Evolutionary conservation across 2,113 vertebrate species (phyloP).

Genomic region (Pachypanchax playfairii): DNA sequence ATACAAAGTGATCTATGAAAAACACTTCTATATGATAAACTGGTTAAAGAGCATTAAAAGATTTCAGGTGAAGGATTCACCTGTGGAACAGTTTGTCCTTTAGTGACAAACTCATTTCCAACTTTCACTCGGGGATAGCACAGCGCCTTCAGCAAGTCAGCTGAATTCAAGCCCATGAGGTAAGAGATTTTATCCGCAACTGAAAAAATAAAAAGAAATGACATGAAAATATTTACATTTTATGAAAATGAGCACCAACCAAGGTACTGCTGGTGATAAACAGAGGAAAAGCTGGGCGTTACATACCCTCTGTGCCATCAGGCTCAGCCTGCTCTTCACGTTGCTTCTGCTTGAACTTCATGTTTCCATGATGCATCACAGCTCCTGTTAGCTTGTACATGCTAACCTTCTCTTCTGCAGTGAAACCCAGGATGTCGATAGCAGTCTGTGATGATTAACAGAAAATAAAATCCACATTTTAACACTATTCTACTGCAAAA

Average conservation of each 20-base stretch:
- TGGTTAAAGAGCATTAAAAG: background rate
- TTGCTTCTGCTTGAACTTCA: slow-evolving; percentile 94
- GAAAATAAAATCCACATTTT: too few species aligned
- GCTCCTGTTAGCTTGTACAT: slow-evolving; percentile 89
- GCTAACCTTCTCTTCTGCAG: slow-evolving; percentile 83
- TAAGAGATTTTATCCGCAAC: slow-evolving; percentile 82
- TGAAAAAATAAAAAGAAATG: slow-evolving; percentile 33
- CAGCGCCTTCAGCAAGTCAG: slow-evolving; percentile 79
- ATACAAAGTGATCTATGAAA: too few species aligned
- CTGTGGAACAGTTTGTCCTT: slow-evolving; percentile 81
- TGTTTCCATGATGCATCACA: slow-evolving; percentile 90
- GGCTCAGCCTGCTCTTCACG: slow-evolving; percentile 90
- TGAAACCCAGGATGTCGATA: slow-evolving; percentile 84
- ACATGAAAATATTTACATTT: background rate
- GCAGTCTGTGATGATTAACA: slow-evolving; percentile 64
- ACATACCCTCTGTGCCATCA: slow-evolving; percentile 89
- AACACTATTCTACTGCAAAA: too few species aligned
- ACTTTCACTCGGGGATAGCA: slow-evolving; percentile 82
- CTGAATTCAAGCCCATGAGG: slow-evolving; percentile 82
- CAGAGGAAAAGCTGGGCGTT: background rate
- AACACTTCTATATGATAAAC: background rate
- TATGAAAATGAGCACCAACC: too few species aligned
- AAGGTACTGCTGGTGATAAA: background rate
- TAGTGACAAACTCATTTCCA: slow-evolving; percentile 81
- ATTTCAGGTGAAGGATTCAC: slow-evolving; percentile 24